Evolutionary conservation across 2,888 invertebrate genomes (phyloP), one percentile per base, ranked within the genome.

Genomic region (Sphaerophoria rueppellii): DNA sequence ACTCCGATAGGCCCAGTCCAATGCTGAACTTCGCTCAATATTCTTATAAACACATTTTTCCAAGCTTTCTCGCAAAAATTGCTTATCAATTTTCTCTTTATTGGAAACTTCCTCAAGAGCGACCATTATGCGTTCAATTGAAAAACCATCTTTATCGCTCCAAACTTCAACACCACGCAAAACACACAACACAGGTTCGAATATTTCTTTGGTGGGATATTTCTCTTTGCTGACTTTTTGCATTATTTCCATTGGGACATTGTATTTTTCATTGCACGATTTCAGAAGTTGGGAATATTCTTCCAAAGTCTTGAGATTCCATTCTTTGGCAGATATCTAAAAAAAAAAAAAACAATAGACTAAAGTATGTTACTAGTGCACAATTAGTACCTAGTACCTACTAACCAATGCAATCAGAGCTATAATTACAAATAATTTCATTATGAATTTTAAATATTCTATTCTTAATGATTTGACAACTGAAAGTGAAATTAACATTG

Each of bases 1-100:
- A 6, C 24, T 43, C 6, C 82, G 78, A 14, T 54, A 48, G 11
- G 48, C 54, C 82, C 82, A 83, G 54, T 83, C 82, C 14, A 71
- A 16, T 6, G 67, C 5, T 14, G 71, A 4, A 6, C 74, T 72
- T 34, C 55, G 60, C 48, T 83, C 70, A 4, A 67, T 75, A 14
- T 75, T 83, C 14, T 79, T 16, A 60, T 79, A 74, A 14, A 48
- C 16, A 9, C 82, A 83, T 0, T 48, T 34, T 0, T 79, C 61
- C 1, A 83, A 34, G 7, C 37, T 37, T n/a, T 46, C 5, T 2
- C 40, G 52, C 6, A 75, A 54, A 7, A 71, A 70, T 0, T 54
- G 40, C 11, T 35, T 67, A 32, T 12, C 35, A 24, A 79, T 0
- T 0, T 11, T 34, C 11, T 9, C 46, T 16, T 16, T 48, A 11